A percentile compares a stretch with the other conserved stretches of the same genome.
phyloP scores from a whole-genome alignment of 2,113 vertebrate genomes.

The Aegithalos caudatus region DNA sequence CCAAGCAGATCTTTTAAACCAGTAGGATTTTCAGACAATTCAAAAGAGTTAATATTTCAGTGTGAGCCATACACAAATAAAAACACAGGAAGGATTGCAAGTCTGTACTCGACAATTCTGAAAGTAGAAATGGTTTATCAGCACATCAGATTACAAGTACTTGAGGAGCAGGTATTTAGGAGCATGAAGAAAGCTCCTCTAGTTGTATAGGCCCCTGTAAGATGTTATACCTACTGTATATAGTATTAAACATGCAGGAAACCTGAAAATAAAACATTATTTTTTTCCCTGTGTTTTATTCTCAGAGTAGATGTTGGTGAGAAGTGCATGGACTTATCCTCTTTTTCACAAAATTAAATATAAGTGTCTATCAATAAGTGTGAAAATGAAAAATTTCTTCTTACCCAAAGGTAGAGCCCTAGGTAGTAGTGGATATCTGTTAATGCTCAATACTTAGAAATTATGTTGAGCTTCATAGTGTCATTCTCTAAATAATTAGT shows the following conservation, averaged over 20 bases:
- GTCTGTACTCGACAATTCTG: neutral
- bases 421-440: neutral
- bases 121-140: neutral
- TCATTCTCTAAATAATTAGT: conserved; percentile 2
- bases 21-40: neutral
- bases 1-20: neutral
- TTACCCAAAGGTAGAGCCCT: neutral
- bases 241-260: neutral
- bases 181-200: neutral
- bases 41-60: neutral
- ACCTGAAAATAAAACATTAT: neutral
- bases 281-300: neutral
- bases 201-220: neutral
- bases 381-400: neutral
- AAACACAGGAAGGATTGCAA: neutral
- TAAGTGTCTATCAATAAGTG: neutral
- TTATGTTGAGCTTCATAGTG: neutral
- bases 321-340: neutral
- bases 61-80: neutral
- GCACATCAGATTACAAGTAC: neutral
- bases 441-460: neutral
- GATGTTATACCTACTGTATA: neutral
- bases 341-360: neutral
- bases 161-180: neutral
- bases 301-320: neutral